A percentile compares a stretch with the other conserved stretches of the same genome.
Evolutionary conservation across 1,140 invertebrate genomes (phyloP).

Genomic region (Halyomorpha halys): DNA sequence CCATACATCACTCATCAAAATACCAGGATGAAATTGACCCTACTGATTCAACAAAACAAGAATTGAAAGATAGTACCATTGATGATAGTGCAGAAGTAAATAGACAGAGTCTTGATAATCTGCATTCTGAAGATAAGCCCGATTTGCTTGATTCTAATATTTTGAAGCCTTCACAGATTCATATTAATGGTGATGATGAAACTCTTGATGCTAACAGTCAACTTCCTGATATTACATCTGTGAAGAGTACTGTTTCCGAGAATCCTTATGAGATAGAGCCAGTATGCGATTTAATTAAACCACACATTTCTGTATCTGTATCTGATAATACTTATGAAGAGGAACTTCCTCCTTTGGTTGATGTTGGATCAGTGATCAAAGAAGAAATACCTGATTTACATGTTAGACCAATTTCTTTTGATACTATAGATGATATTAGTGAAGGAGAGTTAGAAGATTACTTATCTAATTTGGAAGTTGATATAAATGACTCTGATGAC

Average conservation of each 20-base stretch:
- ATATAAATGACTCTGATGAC: slow-evolving; percentile 1
- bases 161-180: slow-evolving; percentile 13
- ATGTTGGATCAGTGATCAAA: slow-evolving; percentile 15
- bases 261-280: neutral
- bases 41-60: neutral
- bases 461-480: slow-evolving; percentile 41
- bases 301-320: neutral
- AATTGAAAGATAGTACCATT: neutral
- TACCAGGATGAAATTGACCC: neutral
- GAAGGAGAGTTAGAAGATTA: slow-evolving; percentile 48
- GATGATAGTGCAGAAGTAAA: neutral
- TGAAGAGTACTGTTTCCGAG: neutral
- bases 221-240: slow-evolving; percentile 29
- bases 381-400: slow-evolving; percentile 22
- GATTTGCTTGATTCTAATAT: slow-evolving; percentile 28
- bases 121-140: slow-evolving; percentile 24
- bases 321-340: neutral
- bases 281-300: slow-evolving; percentile 26
- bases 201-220: slow-evolving; percentile 14
- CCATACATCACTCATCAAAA: neutral
- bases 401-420: slow-evolving; percentile 33
- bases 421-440: slow-evolving; percentile 39
- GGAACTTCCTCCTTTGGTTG: slow-evolving; percentile 23
- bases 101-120: neutral
- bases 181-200: slow-evolving; percentile 6